Evolutionary conservation across 2,888 invertebrate genomes (phyloP).

Genomic region (Platynereis dumerilii): DNA sequence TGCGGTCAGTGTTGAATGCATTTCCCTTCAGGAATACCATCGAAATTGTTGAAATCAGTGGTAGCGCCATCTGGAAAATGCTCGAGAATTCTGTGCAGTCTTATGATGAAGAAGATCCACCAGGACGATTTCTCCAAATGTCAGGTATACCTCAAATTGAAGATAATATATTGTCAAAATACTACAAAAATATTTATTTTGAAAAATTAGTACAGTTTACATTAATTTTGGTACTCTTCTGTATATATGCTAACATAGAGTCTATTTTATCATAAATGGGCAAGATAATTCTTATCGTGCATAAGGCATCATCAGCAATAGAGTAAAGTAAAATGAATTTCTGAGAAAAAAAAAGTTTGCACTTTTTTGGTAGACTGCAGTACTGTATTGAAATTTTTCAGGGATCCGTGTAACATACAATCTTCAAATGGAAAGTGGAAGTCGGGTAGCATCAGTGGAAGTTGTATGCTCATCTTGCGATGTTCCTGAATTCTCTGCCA

Average conservation of each 20-base stretch:
- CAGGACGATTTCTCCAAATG: constrained; percentile 80
- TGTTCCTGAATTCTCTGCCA: background rate
- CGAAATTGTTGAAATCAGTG: constrained; percentile 68
- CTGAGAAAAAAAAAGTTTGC: too few species aligned
- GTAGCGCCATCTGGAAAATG: constrained; percentile 67
- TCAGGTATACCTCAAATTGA: too few species aligned
- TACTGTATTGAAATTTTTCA: constrained; percentile 7
- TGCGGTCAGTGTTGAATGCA: constrained; percentile 75
- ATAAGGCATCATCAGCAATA: too few species aligned
- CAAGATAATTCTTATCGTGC: too few species aligned
- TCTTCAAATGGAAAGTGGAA: background rate
- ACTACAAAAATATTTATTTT: too few species aligned
- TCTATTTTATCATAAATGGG: too few species aligned
- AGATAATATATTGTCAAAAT: too few species aligned
- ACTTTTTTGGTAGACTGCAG: too few species aligned
- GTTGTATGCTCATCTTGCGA: background rate
- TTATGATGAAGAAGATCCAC: constrained; percentile 62
- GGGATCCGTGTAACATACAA: background rate
- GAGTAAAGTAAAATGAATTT: too few species aligned
- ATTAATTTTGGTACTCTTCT: too few species aligned
- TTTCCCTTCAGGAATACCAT: constrained; percentile 79
- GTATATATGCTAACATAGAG: too few species aligned
- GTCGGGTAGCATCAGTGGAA: background rate
- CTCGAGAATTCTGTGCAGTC: constrained; percentile 73
- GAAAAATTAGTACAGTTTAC: too few species aligned